Percentiles rank a stretch among this genome's conserved stretches.
Conservation (phyloP, 2,113 vertebrate genomes). For the Percina caprodes region DNA sequence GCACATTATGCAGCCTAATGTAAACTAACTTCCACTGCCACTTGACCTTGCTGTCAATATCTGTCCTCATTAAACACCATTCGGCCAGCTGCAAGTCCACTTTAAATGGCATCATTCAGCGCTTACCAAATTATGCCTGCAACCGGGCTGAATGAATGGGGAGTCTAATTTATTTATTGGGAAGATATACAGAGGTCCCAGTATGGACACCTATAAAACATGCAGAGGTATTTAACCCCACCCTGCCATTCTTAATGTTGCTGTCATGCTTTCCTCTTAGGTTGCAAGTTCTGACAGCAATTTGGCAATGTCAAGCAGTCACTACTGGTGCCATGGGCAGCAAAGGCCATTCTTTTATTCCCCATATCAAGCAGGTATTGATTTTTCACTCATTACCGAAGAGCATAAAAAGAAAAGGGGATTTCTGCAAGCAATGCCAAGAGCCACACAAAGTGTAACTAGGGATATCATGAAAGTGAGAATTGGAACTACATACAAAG, state of each 20-base stretch:
- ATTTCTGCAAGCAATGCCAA: conserved; percentile 58
- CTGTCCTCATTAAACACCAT: conserved; percentile 81
- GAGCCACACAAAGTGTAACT: conserved; percentile 49
- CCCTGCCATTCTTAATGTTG: conserved; percentile 70
- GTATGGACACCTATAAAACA: conserved; percentile 78
- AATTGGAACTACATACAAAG: conserved; percentile 20
- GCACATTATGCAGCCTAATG: conserved; percentile 70
- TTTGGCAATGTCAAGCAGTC: conserved; percentile 64
- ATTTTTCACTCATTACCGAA: conserved; percentile 73
- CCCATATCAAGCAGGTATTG: conserved; percentile 67
- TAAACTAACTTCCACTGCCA: conserved; percentile 76
- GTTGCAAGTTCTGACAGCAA: conserved; percentile 77
- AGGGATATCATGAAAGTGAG: not conserved
- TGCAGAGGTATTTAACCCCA: conserved; percentile 62
- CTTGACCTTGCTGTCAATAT: conserved; percentile 81
- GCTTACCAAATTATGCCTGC: conserved; percentile 70
- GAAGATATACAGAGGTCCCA: conserved; percentile 70
- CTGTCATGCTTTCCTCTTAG: conserved; percentile 77
- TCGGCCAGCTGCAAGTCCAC: conserved; percentile 64
- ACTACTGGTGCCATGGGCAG: conserved; percentile 53
- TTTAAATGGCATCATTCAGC: conserved; percentile 79
- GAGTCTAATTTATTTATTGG: conserved; percentile 72
- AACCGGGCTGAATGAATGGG: conserved; percentile 27
- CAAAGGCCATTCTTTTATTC: conserved; percentile 73
- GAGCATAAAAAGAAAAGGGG: conserved; percentile 71